Percentiles rank a stretch among this genome's conserved stretches.
Evolutionary conservation across 2,113 vertebrate species (phyloP).

Genomic region (Edolisoma coerulescens): DNA sequence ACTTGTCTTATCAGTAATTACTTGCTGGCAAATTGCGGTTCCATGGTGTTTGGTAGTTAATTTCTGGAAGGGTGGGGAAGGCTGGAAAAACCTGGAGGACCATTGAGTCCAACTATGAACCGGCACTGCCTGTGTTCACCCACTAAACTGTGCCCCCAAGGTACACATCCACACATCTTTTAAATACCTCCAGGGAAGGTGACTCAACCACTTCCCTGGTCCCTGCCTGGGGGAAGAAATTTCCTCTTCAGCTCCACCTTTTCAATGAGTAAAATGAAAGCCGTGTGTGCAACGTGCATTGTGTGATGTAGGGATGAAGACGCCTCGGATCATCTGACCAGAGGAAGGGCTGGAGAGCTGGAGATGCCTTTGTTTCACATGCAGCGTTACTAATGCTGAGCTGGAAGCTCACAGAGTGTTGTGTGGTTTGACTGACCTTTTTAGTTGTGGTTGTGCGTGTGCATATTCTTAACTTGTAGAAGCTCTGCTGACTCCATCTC

Average conservation of each 20-base stretch:
- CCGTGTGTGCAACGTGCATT: not conserved
- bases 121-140: not conserved
- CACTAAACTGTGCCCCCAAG: not conserved
- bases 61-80: conserved; percentile 34
- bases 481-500: conserved; percentile 20
- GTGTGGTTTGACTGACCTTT: conserved; percentile 37
- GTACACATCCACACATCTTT: not conserved
- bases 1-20: conserved; percentile 58
- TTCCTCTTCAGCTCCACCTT: not conserved
- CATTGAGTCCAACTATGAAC: accelerated
- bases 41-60: conserved; percentile 1
- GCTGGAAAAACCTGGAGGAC: not conserved
- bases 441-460: conserved; percentile 2
- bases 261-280: not conserved
- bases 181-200: not conserved
- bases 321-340: not conserved
- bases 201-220: not conserved
- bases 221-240: not conserved
- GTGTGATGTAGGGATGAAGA: not conserved
- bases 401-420: not conserved
- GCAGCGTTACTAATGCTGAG: not conserved
- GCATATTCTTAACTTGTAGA: not conserved
- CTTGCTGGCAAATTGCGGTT: conserved; percentile 18
- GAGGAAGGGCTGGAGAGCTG: not conserved
- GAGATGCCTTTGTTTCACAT: not conserved